Conservation (phyloP, 2,797 vertebrate genomes). For the Syngnathus acus region DNA sequence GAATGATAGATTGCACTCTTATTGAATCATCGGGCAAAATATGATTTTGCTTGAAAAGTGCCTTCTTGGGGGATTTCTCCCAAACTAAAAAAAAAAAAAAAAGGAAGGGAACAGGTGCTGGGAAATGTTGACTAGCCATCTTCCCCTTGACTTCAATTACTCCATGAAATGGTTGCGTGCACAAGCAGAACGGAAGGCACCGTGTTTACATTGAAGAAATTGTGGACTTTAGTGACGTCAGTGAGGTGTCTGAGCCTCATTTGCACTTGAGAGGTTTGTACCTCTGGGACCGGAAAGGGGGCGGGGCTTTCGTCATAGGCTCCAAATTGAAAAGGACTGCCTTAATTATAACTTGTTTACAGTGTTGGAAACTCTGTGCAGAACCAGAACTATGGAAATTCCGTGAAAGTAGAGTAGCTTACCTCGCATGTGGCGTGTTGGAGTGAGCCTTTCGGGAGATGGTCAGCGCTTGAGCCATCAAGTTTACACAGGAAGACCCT, state of each 20-base stretch:
- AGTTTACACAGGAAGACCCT: conserved; percentile 49
- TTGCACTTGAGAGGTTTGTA: conserved; percentile 60
- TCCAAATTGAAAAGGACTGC: conserved; percentile 71
- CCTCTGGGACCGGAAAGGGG: conserved; percentile 39
- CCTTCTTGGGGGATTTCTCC: conserved; percentile 72
- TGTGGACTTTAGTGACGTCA: conserved; percentile 11
- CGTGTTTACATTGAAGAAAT: conserved; percentile 34
- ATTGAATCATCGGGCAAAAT: conserved; percentile 63
- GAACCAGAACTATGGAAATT: conserved; percentile 18
- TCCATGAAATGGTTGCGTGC: conserved; percentile 32
- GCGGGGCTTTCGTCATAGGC: conserved; percentile 61
- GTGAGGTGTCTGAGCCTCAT: conserved; percentile 46
- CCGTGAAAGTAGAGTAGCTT: conserved; percentile 41
- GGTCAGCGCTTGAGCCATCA: conserved; percentile 69
- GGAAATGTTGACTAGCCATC: conserved; percentile 55
- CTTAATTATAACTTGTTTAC: conserved; percentile 73
- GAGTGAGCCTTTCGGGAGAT: conserved; percentile 71
- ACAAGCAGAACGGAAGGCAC: conserved; percentile 37
- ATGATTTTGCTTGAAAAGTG: conserved; percentile 74
- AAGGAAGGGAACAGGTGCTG: conserved; percentile 52
- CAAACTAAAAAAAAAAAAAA: conserved; percentile 30
- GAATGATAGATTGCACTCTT: conserved; percentile 59
- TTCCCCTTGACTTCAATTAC: conserved; percentile 46
- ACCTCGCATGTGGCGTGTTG: conserved; percentile 44
- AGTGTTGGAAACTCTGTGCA: conserved; percentile 29